Conservation (phyloP, 2,888 invertebrate species). For the Magallana nippona region DNA sequence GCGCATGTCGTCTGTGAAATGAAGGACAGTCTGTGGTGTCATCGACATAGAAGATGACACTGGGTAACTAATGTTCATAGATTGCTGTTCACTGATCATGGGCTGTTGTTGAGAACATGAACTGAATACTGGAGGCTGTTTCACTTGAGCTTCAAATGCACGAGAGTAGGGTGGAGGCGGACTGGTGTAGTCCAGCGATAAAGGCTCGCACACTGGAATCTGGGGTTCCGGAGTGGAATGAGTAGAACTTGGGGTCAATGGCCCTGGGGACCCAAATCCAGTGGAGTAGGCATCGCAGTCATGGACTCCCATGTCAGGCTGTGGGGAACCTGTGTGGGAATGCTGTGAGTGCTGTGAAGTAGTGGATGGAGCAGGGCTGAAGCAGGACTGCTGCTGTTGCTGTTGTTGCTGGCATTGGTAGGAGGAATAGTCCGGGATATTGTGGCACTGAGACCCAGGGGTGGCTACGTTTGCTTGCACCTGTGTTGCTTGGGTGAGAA, state of each 20-base stretch:
- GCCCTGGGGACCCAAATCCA: conserved; percentile 67
- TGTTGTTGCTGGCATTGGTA: conserved; percentile 53
- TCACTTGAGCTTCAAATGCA: conserved; percentile 78
- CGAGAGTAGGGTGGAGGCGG: conserved; percentile 73
- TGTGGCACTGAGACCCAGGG: conserved; percentile 55
- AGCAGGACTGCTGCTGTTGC: conserved; percentile 56
- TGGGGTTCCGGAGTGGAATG: conserved; percentile 72
- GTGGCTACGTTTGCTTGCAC: conserved; percentile 61
- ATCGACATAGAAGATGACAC: conserved; percentile 46
- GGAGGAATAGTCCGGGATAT: conserved; percentile 40
- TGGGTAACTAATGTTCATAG: conserved; percentile 45
- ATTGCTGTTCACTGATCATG: conserved; percentile 55
- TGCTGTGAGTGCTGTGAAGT: conserved; percentile 64
- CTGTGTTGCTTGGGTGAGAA: conserved; percentile 70
- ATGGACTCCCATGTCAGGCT: conserved; percentile 58
- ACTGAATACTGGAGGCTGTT: conserved; percentile 85
- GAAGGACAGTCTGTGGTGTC: conserved; percentile 56
- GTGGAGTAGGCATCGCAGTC: conserved; percentile 66
- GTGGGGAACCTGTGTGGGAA: conserved; percentile 59
- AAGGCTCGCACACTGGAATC: conserved; percentile 58
- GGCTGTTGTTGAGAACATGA: conserved; percentile 80
- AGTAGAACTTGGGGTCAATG: conserved; percentile 67
- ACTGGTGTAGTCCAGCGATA: conserved; percentile 60
- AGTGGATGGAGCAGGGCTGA: conserved; percentile 65
- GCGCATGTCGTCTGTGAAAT: conserved; percentile 58